Evolutionary conservation across 2,113 vertebrate genomes (phyloP), one percentile per base, ranked within the genome.

Genomic region (Epinephelus cyanopodus): DNA sequence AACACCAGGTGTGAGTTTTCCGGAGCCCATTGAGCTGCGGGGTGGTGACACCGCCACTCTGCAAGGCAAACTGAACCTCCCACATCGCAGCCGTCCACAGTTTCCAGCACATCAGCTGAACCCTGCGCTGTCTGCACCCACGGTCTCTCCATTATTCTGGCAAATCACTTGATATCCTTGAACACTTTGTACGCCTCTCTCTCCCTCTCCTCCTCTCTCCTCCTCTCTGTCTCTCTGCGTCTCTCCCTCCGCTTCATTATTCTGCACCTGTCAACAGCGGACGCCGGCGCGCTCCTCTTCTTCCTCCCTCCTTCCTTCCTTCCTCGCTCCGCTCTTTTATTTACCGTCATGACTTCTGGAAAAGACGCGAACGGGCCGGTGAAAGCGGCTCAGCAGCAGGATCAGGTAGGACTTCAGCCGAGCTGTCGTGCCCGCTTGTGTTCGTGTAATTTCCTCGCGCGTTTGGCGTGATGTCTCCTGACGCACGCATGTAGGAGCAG

Each of bases 261-360:
- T 84, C 77, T 47, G 81, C 82, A 85, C 85, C 84, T 92, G 82
- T 87, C 74, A 82, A 77, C 75, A 77, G 83, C 76, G 70, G 63
- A 81, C 79, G 47, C 54, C 76, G 39, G 37, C 69, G 19, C 76
- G 19, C 82, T 64, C 83, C 74, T 56, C 58, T 45, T 29, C 53
- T 56, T 58, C 23, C 50, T 68, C 52, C 48, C 48, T 50, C 48
- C 48, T 6, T 6, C 60, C 4, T 15, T 62, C 15, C 29, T 69
- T 48, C 25, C 37, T 67, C 66, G 64, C 50, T 39, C 19, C 29
- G 1, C 61, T 27, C 1, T 78, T 82, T 88, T 89, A 89, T 91
- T 92, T 64, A 47, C 90, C 90, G 95, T 74, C 93, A 99, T 99
- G 98, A 98, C 97, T 95, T 98, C 97, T 72, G 95, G 96, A 57